Conservation (phyloP, 2,113 vertebrate species). For the Anser brachyrhynchus region DNA sequence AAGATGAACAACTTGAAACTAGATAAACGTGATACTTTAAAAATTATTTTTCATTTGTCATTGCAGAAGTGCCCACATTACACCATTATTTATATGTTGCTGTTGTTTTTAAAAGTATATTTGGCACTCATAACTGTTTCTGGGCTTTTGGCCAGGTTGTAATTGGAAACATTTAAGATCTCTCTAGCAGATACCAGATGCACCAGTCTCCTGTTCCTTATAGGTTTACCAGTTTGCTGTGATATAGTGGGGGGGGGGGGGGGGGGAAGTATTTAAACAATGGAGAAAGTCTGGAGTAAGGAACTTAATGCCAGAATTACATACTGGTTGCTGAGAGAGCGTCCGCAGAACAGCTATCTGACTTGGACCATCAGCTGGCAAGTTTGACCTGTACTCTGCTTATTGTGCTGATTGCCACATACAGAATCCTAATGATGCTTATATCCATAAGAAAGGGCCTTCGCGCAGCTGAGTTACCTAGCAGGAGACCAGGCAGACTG, state of each 20-base stretch:
- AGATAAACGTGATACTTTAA: not conserved
- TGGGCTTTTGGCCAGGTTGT: slow-evolving; percentile 47
- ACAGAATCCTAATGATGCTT: slow-evolving; percentile 35
- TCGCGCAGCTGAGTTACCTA: slow-evolving; percentile 13
- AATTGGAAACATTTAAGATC: slow-evolving; percentile 43
- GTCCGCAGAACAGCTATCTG: not conserved
- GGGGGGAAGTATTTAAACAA: not conserved
- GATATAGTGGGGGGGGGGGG: not conserved
- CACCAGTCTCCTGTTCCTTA: not conserved
- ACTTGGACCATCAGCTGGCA: not conserved
- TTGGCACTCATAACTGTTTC: slow-evolving; percentile 23
- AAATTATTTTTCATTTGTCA: not conserved
- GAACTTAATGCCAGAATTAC: not conserved
- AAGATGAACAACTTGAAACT: not conserved
- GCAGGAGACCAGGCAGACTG: slow-evolving; percentile 17
- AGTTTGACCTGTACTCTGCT: not conserved
- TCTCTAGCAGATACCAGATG: not conserved
- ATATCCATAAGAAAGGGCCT: slow-evolving; percentile 12
- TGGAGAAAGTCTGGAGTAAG: not conserved
- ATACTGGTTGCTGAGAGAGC: not conserved
- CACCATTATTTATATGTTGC: slow-evolving; percentile 47
- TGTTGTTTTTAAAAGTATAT: slow-evolving; percentile 32
- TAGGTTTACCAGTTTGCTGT: not conserved
- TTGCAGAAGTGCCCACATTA: not conserved
- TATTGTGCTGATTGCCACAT: not conserved